Evolutionary conservation across 2,113 vertebrate genomes (phyloP).

Genomic region (Ardeotis arabs): DNA sequence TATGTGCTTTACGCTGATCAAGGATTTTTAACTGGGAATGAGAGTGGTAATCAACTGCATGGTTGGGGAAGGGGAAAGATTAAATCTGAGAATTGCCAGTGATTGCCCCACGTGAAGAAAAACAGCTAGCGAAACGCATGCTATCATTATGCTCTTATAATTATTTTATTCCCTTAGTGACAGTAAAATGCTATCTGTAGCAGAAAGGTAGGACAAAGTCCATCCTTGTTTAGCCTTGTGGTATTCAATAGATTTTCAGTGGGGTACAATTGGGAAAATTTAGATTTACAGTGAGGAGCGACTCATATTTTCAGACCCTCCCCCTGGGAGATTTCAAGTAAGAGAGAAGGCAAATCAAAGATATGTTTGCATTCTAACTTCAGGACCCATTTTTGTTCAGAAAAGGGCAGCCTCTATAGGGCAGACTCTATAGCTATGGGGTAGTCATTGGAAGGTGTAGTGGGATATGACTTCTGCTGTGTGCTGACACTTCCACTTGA

Average conservation of each 20-base stretch:
- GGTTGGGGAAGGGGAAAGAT: constrained; percentile 52
- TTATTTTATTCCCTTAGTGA: constrained; percentile 63
- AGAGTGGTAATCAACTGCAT: constrained; percentile 48
- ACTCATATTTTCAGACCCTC: background rate
- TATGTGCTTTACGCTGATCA: constrained; percentile 56
- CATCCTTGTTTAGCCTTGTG: background rate
- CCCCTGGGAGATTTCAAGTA: background rate
- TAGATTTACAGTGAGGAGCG: background rate
- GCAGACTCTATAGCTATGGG: background rate
- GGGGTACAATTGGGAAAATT: background rate
- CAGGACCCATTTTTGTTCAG: background rate
- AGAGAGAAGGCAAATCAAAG: background rate
- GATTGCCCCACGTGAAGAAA: constrained; percentile 61
- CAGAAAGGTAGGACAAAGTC: constrained; percentile 58
- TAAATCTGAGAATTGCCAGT: constrained; percentile 57
- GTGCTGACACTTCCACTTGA: background rate
- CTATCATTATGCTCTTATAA: constrained; percentile 50
- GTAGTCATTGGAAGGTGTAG: background rate
- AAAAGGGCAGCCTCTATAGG: background rate
- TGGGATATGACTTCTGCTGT: background rate
- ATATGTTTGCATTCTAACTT: background rate
- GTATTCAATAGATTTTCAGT: background rate
- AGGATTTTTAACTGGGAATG: constrained; percentile 62
- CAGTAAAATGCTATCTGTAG: constrained; percentile 42
- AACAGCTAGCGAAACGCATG: constrained; percentile 48